These are phyloP conservation scores for Habrosyne pyritoides DNA, from an alignment of 2,888 invertebrate genomes.

Conservation along the genomic window DNA sequence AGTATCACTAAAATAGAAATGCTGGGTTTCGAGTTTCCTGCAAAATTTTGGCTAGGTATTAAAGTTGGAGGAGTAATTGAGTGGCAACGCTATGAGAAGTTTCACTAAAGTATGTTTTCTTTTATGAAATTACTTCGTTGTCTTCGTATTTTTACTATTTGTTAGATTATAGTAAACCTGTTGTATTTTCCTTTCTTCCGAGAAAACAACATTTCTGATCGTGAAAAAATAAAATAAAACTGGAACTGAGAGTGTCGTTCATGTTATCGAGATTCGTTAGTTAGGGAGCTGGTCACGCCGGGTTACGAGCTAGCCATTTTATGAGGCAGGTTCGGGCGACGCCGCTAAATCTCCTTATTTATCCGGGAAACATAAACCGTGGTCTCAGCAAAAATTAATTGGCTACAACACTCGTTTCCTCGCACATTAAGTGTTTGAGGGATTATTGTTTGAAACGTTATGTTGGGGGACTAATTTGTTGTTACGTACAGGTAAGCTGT, in stretches of 20 bases:
- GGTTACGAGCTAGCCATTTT: slow-evolving; percentile 74
- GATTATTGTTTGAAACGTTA: slow-evolving; percentile 43
- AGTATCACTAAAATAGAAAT: neutral
- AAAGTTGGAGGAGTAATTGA: neutral
- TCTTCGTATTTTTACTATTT: neutral
- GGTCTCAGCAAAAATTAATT: slow-evolving; percentile 81
- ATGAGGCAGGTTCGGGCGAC: slow-evolving; percentile 68
- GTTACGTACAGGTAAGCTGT: too few relatives aligned
- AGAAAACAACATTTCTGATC: neutral
- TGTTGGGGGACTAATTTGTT: slow-evolving; percentile 9
- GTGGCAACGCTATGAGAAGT: neutral
- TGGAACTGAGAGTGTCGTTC: neutral
- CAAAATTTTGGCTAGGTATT: neutral
- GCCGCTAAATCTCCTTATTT: slow-evolving; percentile 81
- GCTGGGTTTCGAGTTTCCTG: neutral
- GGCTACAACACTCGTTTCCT: slow-evolving; percentile 71
- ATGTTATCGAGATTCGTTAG: slow-evolving; percentile 57
- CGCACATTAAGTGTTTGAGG: slow-evolving; percentile 66
- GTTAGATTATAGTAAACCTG: neutral
- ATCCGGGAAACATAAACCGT: slow-evolving; percentile 80
- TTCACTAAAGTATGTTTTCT: neutral
- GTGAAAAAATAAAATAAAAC: neutral
- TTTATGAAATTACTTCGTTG: neutral
- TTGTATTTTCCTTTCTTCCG: neutral
- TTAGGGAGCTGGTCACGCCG: slow-evolving; percentile 62